Evolutionary conservation across 2,797 vertebrate species (phyloP), one percentile per base, ranked within the genome.

Genomic region (Argyrosomus regius): DNA sequence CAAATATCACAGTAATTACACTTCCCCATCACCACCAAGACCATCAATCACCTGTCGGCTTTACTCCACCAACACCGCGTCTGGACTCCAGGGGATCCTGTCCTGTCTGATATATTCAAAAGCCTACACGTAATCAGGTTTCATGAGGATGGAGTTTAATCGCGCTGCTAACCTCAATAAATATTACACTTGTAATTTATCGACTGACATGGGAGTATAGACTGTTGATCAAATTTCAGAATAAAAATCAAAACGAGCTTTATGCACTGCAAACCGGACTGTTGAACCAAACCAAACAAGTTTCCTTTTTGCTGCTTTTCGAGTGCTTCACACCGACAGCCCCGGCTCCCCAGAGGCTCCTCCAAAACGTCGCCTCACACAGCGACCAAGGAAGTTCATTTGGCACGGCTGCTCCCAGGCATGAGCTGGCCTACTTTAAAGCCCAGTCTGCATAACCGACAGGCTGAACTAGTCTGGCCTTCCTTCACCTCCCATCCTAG

Each of bases 361-460:
- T 88, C 81, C 66, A 82, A 91, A 92, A 87, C 72, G 65, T 69
- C 67, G 75, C 85, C 87, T 86, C 77, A 85, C 77, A 79, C 83
- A 68, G 76, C 77, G 9, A 80, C 74, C 78, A 82, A 84, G 84
- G 82, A 90, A 85, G 91, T 90, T 93, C 88, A 89, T 89, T 91
- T 89, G 90, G 87, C 91, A 85, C 61, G 52, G 81, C 56, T 68
- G 91, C 93, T 94, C 77, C 80, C 79, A 86, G 92, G 93, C 92
- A 93, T 67, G 85, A 81, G 85, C 86, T 94, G 94, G 86, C 94
- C 94, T 94, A 95, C 81, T 94, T 95, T 88, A 82, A 78, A 87
- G 16, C 79, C 83, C 76, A 48, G 83, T 71, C 87, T 78, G 85
- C 76, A 84, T 78, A 84, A 83, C 89, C 85, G 79, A 83, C 82